phyloP scores from a whole-genome alignment of 2,888 invertebrate species.

The Brachypalpus laphriformis region DNA sequence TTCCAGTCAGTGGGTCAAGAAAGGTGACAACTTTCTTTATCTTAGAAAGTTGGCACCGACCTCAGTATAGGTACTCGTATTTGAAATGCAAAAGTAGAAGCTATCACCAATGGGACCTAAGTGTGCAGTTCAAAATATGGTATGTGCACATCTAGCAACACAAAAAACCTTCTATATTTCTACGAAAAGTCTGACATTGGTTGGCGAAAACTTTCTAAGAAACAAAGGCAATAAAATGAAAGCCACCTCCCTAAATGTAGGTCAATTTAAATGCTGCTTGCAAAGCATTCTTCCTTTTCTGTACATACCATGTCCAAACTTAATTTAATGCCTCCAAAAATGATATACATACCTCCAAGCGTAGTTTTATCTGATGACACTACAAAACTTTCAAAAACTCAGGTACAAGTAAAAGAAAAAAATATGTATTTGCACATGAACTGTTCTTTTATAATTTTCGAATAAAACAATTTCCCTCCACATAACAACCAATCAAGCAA shows the following conservation, averaged over 20 bases:
- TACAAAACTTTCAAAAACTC: slow-evolving; percentile 52
- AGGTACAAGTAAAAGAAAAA: slow-evolving; percentile 26
- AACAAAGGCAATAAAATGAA: slow-evolving; percentile 39
- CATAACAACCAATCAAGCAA: slow-evolving; percentile 64
- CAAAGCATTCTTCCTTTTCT: slow-evolving; percentile 11
- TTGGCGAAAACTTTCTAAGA: slow-evolving; percentile 42
- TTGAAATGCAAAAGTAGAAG: too few species aligned
- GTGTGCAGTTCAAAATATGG: too few species aligned
- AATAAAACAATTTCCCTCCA: slow-evolving; percentile 60
- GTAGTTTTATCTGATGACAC: slow-evolving; percentile 16
- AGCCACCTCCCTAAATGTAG: slow-evolving; percentile 38
- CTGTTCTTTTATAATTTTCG: slow-evolving; percentile 48
- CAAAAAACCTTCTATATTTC: too few species aligned
- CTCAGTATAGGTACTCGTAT: too few species aligned
- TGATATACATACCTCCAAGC: background rate
- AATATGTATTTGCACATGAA: slow-evolving; percentile 50
- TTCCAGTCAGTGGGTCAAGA: too few species aligned
- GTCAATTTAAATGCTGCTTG: slow-evolving; percentile 38
- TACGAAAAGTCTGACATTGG: slow-evolving; percentile 5
- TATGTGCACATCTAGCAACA: too few species aligned
- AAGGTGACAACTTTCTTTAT: too few species aligned
- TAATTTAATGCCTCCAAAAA: background rate
- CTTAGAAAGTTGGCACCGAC: too few species aligned
- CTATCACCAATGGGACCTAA: too few species aligned
- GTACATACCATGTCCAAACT: background rate